Percentiles rank a stretch among this genome's conserved stretches.
phyloP scores from a whole-genome alignment of 1,140 invertebrate genomes.

The Zaprionus taronus region DNA sequence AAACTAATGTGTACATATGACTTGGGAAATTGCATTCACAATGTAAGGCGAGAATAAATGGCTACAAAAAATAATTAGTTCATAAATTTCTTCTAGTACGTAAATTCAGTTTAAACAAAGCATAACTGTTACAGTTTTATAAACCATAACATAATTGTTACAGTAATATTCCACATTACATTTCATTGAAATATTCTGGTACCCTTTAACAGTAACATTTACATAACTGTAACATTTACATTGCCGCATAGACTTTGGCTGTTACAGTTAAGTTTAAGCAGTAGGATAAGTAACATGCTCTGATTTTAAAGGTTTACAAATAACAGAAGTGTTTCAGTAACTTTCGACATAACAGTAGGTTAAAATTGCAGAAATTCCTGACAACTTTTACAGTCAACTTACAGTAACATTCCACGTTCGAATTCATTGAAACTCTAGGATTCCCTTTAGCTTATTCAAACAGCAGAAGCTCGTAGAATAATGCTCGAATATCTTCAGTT shows the following conservation, averaged over 20 bases:
- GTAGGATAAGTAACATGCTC: too few species aligned
- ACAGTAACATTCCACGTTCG: neutral
- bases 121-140: neutral
- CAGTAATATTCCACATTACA: neutral
- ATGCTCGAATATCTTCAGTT: neutral
- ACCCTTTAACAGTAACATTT: too few species aligned
- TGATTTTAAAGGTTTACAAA: neutral
- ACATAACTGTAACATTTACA: too few species aligned
- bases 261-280: too few species aligned
- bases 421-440: neutral
- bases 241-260: too few species aligned
- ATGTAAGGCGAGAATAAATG: neutral
- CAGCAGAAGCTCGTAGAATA: neutral
- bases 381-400: neutral
- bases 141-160: neutral
- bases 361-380: neutral
- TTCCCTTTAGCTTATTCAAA: neutral
- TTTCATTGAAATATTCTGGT: too few species aligned
- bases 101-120: too few species aligned
- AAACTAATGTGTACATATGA: neutral
- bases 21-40: neutral
- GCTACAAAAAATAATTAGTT: neutral
- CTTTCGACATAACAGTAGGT: neutral
- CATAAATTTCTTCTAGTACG: too few species aligned
- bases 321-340: neutral